These are phyloP conservation scores for Andrena fulva DNA, from an alignment of 2,888 invertebrate species.

Conservation along the genomic window DNA sequence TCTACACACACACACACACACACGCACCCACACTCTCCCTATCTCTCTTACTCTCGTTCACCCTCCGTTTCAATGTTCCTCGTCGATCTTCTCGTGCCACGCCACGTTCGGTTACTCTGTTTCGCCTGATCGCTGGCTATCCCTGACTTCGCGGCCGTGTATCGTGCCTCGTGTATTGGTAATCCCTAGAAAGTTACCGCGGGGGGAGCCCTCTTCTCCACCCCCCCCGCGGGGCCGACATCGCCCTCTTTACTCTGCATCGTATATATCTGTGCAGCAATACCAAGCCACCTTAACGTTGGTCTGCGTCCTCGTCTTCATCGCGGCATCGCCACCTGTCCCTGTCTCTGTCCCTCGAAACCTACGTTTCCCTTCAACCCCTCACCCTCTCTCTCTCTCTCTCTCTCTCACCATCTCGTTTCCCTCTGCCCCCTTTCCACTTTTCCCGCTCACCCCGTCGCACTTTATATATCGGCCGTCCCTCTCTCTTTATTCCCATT, in stretches of 20 bases:
- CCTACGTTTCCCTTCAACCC: conserved; percentile 30
- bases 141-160: conserved; percentile 83
- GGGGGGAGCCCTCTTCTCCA: conserved; percentile 33
- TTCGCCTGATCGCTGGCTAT: conserved; percentile 84
- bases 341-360: conserved; percentile 31
- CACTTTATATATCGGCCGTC: conserved; percentile 57
- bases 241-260: conserved; percentile 57
- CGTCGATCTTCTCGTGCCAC: conserved; percentile 72
- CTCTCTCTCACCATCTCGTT: conserved; percentile 11
- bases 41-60: too few relatives aligned
- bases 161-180: conserved; percentile 84
- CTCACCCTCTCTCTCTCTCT: conserved; percentile 39
- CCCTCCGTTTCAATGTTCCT: too few relatives aligned
- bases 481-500: conserved; percentile 79
- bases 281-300: conserved; percentile 36
- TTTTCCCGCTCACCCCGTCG: conserved; percentile 46
- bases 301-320: conserved; percentile 56
- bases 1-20: neutral
- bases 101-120: conserved; percentile 50
- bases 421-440: conserved; percentile 27
- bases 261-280: conserved; percentile 58
- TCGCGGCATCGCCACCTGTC: conserved; percentile 23
- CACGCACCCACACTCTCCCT: too few relatives aligned
- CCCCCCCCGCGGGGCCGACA: conserved; percentile 29
- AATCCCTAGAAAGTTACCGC: conserved; percentile 81